Conservation (phyloP, 2,113 vertebrate genomes). For the Erythrolamprus reginae region DNA sequence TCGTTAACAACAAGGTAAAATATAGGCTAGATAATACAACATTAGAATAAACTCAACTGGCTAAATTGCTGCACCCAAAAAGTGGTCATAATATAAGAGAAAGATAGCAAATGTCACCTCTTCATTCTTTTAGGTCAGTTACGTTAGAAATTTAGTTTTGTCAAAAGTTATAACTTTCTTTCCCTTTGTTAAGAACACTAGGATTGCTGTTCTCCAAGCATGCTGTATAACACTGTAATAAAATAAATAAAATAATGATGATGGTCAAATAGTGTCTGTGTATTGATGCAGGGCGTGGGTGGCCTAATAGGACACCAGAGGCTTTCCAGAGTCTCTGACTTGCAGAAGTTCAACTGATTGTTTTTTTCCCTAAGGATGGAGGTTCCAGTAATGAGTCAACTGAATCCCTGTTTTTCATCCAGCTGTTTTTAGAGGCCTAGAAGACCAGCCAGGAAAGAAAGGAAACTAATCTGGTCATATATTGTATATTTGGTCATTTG, state of each 20-base stretch:
- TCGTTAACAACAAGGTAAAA: not conserved
- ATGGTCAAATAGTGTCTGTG: not conserved
- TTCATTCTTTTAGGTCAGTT: not conserved
- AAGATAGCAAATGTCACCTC: not conserved
- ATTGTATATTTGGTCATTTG: not conserved
- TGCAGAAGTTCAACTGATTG: not conserved
- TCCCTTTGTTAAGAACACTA: not conserved
- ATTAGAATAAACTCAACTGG: not conserved
- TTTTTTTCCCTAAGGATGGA: not conserved
- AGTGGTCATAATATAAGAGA: not conserved
- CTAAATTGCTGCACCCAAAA: not conserved
- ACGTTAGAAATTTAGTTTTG: not conserved
- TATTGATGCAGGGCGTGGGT: not conserved
- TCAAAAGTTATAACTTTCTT: not conserved
- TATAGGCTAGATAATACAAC: not conserved
- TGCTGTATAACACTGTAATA: not conserved
- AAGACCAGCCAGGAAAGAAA: not conserved
- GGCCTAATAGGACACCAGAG: not conserved
- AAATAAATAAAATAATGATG: not conserved
- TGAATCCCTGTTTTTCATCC: not conserved
- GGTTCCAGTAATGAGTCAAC: not conserved
- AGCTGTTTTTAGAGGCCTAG: not conserved
- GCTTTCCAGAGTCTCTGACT: not conserved
- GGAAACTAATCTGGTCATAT: not conserved
- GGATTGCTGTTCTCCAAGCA: not conserved